These are phyloP conservation scores for Pentalonia nigronervosa DNA, from an alignment of 1,140 invertebrate genomes.

Conservation along the genomic window DNA sequence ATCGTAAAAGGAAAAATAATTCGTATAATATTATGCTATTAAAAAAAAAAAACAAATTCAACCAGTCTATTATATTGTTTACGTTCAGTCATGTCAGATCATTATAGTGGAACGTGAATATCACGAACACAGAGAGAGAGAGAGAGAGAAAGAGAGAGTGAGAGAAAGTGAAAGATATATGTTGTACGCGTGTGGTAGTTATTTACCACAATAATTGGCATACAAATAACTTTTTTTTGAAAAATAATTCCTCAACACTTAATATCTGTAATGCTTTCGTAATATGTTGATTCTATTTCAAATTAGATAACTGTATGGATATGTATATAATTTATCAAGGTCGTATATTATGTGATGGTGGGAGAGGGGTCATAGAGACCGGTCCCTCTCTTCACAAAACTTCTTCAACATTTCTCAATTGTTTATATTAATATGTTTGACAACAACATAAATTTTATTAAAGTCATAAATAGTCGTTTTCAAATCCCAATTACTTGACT, in stretches of 20 bases:
- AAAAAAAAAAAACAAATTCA: not conserved
- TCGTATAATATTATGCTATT: not conserved
- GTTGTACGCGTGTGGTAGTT: no score
- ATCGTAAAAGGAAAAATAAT: slow-evolving; percentile 2
- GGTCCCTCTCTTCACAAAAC: not conserved
- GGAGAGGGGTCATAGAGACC: no score
- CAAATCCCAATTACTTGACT: not conserved
- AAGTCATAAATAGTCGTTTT: not conserved
- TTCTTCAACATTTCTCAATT: not conserved
- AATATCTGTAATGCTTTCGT: not conserved
- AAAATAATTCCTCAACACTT: no score
- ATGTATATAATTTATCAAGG: not conserved
- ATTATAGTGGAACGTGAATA: not conserved
- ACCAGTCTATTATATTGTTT: not conserved
- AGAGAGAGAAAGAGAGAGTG: not conserved
- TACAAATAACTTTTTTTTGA: no score
- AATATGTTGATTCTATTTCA: not conserved
- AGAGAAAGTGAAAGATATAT: no score
- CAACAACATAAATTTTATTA: not conserved
- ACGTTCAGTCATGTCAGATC: not conserved
- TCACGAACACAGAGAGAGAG: not conserved
- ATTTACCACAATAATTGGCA: no score
- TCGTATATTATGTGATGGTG: no score
- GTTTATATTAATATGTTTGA: not conserved
- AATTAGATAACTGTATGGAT: not conserved